A percentile compares a stretch with the other conserved stretches of the same genome.
Conservation (phyloP, 2,888 invertebrate genomes). For the Ormyrus labotus region DNA sequence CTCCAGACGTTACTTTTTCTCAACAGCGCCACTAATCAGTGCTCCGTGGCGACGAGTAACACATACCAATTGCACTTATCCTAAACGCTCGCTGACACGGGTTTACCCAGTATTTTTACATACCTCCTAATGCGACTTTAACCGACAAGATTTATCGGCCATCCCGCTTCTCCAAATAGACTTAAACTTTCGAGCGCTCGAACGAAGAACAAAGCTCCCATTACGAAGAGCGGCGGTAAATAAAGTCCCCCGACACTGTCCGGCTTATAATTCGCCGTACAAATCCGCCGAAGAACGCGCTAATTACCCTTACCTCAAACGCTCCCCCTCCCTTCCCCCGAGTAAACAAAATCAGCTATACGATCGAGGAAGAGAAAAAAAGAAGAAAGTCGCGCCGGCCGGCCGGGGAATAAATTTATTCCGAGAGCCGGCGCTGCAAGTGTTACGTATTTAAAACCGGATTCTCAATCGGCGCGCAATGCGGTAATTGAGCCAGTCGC, state of each 20-base stretch:
- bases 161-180: background rate
- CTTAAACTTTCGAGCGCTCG: background rate
- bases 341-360: background rate
- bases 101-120: background rate
- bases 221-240: too few species aligned
- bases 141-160: background rate
- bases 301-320: background rate
- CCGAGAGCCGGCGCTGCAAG: slow-evolving; percentile 29
- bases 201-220: too few species aligned
- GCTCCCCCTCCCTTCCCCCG: background rate
- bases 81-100: too few species aligned
- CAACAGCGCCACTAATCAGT: background rate
- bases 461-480: slow-evolving; percentile 42
- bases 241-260: too few species aligned
- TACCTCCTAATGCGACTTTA: background rate
- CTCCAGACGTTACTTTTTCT: background rate
- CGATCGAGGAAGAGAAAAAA: background rate
- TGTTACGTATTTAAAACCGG: slow-evolving; percentile 51
- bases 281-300: background rate
- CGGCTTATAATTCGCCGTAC: background rate
- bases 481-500: slow-evolving; percentile 34
- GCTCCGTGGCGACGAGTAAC: background rate
- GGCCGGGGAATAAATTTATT: slow-evolving; percentile 27
- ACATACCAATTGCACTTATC: background rate
- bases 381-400: slow-evolving; percentile 12